Conservation (phyloP, 2,113 vertebrate genomes). For the Albula goreensis region DNA sequence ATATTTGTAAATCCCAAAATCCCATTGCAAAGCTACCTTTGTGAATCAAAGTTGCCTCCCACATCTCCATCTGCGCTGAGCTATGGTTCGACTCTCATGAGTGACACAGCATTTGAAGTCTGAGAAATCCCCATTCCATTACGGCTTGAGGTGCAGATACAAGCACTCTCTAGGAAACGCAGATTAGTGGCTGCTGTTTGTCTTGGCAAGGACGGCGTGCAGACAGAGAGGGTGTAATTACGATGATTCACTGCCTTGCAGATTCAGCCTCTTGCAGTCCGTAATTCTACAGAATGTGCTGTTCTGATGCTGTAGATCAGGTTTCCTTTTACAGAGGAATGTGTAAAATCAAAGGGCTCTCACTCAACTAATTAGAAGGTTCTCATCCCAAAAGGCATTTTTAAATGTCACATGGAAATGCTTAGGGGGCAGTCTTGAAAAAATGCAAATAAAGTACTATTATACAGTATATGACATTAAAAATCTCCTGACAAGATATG, state of each 20-base stretch:
- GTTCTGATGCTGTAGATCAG: conserved; percentile 54
- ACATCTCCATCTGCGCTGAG: background rate
- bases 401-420: conserved; percentile 15
- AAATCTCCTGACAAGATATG: conserved; percentile 13
- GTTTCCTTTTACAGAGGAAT: conserved; percentile 51
- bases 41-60: background rate
- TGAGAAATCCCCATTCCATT: background rate
- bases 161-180: background rate
- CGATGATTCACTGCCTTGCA: conserved; percentile 44
- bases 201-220: conserved; percentile 45
- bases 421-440: conserved; percentile 1
- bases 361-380: conserved; percentile 39
- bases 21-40: background rate
- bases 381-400: conserved; percentile 33
- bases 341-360: conserved; percentile 53
- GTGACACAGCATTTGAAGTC: background rate
- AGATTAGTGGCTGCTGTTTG: conserved; percentile 42
- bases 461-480: background rate
- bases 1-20: background rate
- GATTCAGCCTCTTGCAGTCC: conserved; percentile 24
- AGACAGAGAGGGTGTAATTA: conserved; percentile 19
- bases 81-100: background rate
- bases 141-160: background rate
- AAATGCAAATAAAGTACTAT: conserved; percentile 17
- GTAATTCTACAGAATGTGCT: background rate